Evolutionary conservation across 2,797 vertebrate genomes (phyloP), one percentile per base, ranked within the genome.

Genomic region (Lepus oiostolus): DNA sequence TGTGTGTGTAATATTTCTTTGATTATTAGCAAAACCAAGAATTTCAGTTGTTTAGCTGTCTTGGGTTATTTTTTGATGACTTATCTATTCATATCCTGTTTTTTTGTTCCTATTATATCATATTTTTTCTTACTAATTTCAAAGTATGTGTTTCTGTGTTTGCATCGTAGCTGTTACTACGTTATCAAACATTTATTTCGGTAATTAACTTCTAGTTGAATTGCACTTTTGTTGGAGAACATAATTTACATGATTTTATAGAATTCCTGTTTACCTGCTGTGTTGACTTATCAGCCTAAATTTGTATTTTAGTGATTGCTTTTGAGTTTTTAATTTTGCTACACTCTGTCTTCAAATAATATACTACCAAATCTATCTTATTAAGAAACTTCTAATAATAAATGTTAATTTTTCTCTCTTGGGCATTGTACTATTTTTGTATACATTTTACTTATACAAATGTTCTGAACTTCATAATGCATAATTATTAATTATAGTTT

Each of bases 171-270:
- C 22, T 86, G 28, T 63, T 63, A 28, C 42, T 86, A 17, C 54
- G 65, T 82, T 70, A 19, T 13, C 42, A 71, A 89, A 35, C 68
- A 42, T 22, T 17, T 75, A 65, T 82, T 82, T 81, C 71, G 54
- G 21, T 87, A 58, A 86, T 83, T 90, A 70, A 76, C 38, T 93
- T 90, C 28, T 86, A 47, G 13, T 67, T 85, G 35, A 79, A 79
- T 85, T 87, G 12, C 60, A n/a, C 22, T 77, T 26, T 80, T 12
- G 38, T 82, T 22, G 30, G 50, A 81, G 17, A 77, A 9, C 11
- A 42, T 85, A 63, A 89, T 74, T 70, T 60, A 63, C 50, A 21
- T 79, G 28, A 85, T 85, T 90, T 79, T 90, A 80, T 30, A 35
- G 60, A 58, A 80, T 85, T 74, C n/a, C 58, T 47, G 42, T 47